Evolutionary conservation across 1,140 invertebrate genomes (phyloP), one percentile per base, ranked within the genome.

Genomic region (Spodoptera litura): DNA sequence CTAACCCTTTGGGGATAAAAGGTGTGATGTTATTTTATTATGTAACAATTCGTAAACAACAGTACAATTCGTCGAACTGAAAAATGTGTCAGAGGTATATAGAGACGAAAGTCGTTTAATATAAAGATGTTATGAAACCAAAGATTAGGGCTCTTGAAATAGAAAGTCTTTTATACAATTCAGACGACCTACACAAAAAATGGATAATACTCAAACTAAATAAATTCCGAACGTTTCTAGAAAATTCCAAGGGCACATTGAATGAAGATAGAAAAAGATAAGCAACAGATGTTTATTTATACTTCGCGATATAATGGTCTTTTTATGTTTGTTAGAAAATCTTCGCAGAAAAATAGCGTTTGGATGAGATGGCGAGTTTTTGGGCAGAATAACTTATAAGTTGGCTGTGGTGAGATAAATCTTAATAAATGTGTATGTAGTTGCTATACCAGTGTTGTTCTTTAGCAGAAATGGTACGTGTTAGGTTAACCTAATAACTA

Each of bases 111-210:
- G 11, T 49, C 13, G 9, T 62, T 11, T 8, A 44, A 38, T 44
- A 38, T 10, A 64, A 49, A 12, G n/a, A 20, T 64, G 15, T 35
- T 4, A 49, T 20, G 2, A 64, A 49, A 62, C 15, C 61, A 13
- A 62, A 64, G 61, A 15, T 64, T 49, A 64, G 38, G 9, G 0
- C 8, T n/a, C 59, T 44, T 15, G 31, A 62, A 62, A 62, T 62
- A 44, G 59, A 38, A 62, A 13, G 12, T 38, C 31, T 62, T 49
- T 64, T 35, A 64, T 49, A 49, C 13, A 49, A 31, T 49, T 15
- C 9, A 38, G 61, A 62, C 31, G 12, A 44, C 12, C 31, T 49
- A 15, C 38, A 64, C 2, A 59, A 31, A 59, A 59, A 59, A 59
- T 44, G 6, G 38, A 44, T 13, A 49, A 49, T 20, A 64, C 8